Base-by-base conservation (phyloP, 2,888 invertebrate species). In the Mechanitis mazaeus region DNA sequence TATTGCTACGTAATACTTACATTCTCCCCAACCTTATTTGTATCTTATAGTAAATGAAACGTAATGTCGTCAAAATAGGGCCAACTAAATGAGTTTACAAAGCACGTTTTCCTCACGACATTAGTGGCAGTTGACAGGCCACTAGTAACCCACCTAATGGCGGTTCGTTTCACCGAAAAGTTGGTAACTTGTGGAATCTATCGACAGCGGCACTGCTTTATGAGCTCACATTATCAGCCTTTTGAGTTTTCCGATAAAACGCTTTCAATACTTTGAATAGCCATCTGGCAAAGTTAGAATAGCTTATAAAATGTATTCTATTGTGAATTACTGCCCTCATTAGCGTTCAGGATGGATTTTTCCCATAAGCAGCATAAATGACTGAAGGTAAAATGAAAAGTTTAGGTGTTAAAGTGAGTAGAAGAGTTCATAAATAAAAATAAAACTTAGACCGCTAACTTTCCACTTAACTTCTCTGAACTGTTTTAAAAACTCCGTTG, bases 101-200 rank as follows among this genome's bases (percentile, higher is more conserved):
- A 60, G 56, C 63, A 61, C 59, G 60, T 60, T 60, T 61, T 61
- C 61, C 55, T 56, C 47, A 59, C 55, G 58, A 69, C 71, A 71
- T 72, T 72, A 73, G 69, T 66, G 70, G 68, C 69, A 69, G 71
- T 73, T 72, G 76, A 75, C 73, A 76, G 80, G 80, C 78, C 83
- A 84, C 85, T 85, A 83, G 82, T 76, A 77, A 71, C 77, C 78
- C 79, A 59, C 75, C 80, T 89, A 89, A 87, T 88, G 85, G 83
- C 81, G 74, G 78, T 75, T 75, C 76, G 76, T 75, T 74, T 75
- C 58, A 59, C 84, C 81, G 72, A 81, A 87, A 88, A 89, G 84
- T 88, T 88, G 83, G 83, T 78, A 87, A 87, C 83, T 87, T 83
- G 78, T 79, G 82, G 77, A 86, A 89, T 86, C 88, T 87, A 88